Evolutionary conservation across 2,888 invertebrate species (phyloP).

Genomic region (Tolmerus cingulatus): DNA sequence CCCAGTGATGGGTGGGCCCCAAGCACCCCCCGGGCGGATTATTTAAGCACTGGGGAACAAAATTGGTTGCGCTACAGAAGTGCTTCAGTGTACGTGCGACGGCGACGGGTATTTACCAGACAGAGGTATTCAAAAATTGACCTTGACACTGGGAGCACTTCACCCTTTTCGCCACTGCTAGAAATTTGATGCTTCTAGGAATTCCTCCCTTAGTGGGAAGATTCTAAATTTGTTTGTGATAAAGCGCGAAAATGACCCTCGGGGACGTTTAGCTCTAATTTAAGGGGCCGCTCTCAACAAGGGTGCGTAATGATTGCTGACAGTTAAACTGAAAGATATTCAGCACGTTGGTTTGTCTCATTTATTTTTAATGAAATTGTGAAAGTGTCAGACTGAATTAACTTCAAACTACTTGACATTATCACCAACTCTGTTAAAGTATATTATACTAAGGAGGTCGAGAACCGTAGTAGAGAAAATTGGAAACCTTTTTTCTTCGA

Average conservation of each 20-base stretch:
- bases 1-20: neutral
- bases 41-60: neutral
- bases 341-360: neutral
- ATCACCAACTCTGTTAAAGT: neutral
- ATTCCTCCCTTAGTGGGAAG: neutral
- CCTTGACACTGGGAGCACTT: slow-evolving; percentile 4
- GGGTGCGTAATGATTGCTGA: slow-evolving; percentile 19
- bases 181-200: neutral
- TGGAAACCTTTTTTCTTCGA: neutral
- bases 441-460: neutral
- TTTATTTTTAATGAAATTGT: neutral
- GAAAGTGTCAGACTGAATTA: neutral
- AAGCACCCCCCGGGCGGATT: neutral
- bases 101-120: neutral
- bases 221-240: slow-evolving; percentile 22
- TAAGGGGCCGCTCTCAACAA: neutral
- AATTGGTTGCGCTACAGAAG: neutral
- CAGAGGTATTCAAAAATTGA: neutral
- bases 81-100: neutral
- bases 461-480: neutral
- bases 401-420: neutral
- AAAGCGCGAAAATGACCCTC: slow-evolving; percentile 18
- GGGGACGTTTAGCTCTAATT: slow-evolving; percentile 25
- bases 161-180: neutral
- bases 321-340: slow-evolving; percentile 17